A percentile compares a stretch with the other conserved stretches of the same genome.
Evolutionary conservation across 1,140 invertebrate genomes (phyloP).

Genomic region (Atta texana): DNA sequence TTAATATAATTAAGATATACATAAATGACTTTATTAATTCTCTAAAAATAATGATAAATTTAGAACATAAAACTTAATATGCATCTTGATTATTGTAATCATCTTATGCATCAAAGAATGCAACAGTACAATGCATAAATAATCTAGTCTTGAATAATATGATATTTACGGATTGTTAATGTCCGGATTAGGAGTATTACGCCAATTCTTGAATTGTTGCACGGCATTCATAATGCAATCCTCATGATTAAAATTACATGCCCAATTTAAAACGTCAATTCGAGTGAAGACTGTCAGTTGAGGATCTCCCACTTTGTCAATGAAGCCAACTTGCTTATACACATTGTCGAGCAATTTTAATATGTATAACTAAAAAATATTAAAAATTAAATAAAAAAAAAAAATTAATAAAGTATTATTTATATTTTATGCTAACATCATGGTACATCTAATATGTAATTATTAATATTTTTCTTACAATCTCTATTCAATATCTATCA

Average conservation of each 20-base stretch:
- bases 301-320: constrained; percentile 88
- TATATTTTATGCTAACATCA: neutral
- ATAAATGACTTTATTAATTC: neutral
- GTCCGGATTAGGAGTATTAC: constrained; percentile 89
- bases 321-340: constrained; percentile 90
- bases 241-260: constrained; percentile 90
- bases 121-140: constrained; percentile 27
- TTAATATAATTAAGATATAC: neutral
- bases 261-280: constrained; percentile 90
- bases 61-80: neutral
- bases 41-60: neutral
- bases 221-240: constrained; percentile 90
- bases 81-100: neutral
- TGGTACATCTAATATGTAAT: neutral
- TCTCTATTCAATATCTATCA: neutral
- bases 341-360: constrained; percentile 88
- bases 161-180: constrained; percentile 89
- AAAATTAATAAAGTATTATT: neutral
- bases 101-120: neutral
- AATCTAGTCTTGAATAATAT: constrained; percentile 3
- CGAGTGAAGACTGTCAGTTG: constrained; percentile 90
- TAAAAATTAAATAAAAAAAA: neutral
- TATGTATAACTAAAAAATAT: constrained; percentile 88
- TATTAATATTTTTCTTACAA: neutral
- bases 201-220: constrained; percentile 91